phyloP scores from a whole-genome alignment of 2,797 vertebrate genomes.

The Characodon lateralis region DNA sequence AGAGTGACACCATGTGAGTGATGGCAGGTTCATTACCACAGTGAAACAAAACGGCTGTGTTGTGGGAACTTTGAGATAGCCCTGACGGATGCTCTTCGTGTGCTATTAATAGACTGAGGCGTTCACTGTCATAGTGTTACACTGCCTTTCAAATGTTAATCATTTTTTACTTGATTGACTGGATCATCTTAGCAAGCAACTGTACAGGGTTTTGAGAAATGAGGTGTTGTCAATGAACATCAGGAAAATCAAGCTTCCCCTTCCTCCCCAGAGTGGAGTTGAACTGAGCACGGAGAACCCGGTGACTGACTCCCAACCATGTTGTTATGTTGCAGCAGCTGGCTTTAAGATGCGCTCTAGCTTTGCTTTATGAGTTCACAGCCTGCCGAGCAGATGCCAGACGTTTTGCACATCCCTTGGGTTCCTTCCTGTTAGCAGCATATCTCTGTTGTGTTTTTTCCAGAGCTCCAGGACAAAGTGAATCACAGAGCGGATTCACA shows the following conservation, averaged over 20 bases:
- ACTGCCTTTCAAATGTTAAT: constrained; percentile 46
- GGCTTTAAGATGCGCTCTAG: constrained; percentile 67
- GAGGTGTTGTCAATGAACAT: constrained; percentile 50
- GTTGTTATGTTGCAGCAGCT: constrained; percentile 63
- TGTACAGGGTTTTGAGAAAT: constrained; percentile 31
- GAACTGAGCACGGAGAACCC: constrained; percentile 10
- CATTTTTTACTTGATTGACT: constrained; percentile 35
- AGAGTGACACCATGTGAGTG: background rate
- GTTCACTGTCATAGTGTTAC: background rate
- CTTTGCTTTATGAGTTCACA: constrained; percentile 69
- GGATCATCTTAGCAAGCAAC: constrained; percentile 47
- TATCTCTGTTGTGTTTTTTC: constrained; percentile 51
- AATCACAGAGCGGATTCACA: constrained; percentile 48
- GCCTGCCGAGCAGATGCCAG: constrained; percentile 68
- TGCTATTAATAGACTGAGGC: constrained; percentile 29
- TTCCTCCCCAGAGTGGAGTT: constrained; percentile 35
- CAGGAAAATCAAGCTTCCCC: constrained; percentile 49
- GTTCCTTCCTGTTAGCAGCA: constrained; percentile 52
- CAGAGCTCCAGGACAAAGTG: constrained; percentile 41
- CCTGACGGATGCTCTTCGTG: constrained; percentile 16
- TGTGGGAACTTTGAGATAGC: background rate
- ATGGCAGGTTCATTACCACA: constrained; percentile 27
- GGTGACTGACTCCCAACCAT: constrained; percentile 26
- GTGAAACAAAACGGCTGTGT: constrained; percentile 23
- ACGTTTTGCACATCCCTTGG: constrained; percentile 46